Evolutionary conservation across 2,113 vertebrate genomes (phyloP).

Genomic region (Peromyscus polionotus): DNA sequence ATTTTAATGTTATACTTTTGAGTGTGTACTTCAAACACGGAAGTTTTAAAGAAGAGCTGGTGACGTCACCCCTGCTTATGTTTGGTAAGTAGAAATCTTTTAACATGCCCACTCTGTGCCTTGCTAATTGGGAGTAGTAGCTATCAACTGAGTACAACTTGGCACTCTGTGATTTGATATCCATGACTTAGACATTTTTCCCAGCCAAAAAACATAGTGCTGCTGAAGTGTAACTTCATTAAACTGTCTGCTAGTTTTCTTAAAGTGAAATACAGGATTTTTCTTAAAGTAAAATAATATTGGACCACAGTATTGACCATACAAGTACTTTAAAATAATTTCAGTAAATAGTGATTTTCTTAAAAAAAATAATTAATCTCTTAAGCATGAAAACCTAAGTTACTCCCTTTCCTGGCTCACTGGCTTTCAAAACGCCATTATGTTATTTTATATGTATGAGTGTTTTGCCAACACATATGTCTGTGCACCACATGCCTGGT

Average conservation of each 20-base stretch:
- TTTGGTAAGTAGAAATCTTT: neutral
- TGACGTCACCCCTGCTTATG: neutral
- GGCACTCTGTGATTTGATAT: neutral
- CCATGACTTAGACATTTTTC: neutral
- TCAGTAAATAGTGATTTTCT: slow-evolving; percentile 14
- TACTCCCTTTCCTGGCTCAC: neutral
- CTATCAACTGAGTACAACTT: neutral
- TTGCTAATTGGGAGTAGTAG: neutral
- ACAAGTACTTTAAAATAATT: neutral
- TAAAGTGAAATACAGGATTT: neutral
- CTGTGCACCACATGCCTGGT: neutral
- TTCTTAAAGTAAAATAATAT: slow-evolving; percentile 31
- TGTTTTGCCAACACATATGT: neutral
- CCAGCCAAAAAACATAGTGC: neutral
- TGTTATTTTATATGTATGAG: neutral
- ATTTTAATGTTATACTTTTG: neutral
- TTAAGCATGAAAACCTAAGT: neutral
- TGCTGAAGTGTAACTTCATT: neutral
- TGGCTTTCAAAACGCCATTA: neutral
- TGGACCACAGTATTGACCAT: neutral
- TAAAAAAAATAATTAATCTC: neutral
- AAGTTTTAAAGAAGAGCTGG: neutral
- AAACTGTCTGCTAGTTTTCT: neutral
- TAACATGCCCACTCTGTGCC: neutral
- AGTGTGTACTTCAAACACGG: neutral